These are phyloP conservation scores for Ammodytes dubius DNA, from an alignment of 2,113 vertebrate species.

Conservation along the genomic window DNA sequence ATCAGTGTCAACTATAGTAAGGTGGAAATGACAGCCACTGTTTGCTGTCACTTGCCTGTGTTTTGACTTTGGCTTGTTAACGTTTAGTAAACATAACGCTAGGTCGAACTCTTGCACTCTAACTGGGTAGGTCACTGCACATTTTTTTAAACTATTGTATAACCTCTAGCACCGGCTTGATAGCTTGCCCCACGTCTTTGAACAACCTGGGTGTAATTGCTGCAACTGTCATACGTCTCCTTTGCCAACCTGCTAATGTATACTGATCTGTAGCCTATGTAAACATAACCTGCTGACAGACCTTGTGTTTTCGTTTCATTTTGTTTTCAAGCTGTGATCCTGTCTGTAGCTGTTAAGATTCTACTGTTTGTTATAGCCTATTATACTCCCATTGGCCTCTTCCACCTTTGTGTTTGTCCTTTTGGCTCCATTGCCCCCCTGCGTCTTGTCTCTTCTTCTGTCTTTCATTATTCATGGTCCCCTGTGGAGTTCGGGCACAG, in stretches of 20 bases:
- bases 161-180: background rate
- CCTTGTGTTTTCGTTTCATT: background rate
- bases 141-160: background rate
- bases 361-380: slow-evolving; percentile 10
- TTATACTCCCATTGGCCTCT: background rate
- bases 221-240: background rate
- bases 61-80: background rate
- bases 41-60: background rate
- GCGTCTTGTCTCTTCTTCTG: slow-evolving; percentile 20
- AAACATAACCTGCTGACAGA: background rate
- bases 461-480: slow-evolving; percentile 70
- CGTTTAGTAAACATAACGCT: background rate
- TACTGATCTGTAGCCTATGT: background rate
- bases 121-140: background rate
- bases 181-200: slow-evolving; percentile 2
- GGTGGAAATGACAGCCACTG: background rate
- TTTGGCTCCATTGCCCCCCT: slow-evolving; percentile 22
- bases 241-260: background rate
- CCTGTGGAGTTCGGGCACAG: slow-evolving; percentile 27
- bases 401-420: slow-evolving; percentile 41
- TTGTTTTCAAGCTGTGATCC: background rate
- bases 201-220: background rate
- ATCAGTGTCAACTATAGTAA: background rate
- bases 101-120: background rate
- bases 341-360: background rate